Evolutionary conservation across 2,113 vertebrate genomes (phyloP).

Genomic region (Pseudonaja textilis): DNA sequence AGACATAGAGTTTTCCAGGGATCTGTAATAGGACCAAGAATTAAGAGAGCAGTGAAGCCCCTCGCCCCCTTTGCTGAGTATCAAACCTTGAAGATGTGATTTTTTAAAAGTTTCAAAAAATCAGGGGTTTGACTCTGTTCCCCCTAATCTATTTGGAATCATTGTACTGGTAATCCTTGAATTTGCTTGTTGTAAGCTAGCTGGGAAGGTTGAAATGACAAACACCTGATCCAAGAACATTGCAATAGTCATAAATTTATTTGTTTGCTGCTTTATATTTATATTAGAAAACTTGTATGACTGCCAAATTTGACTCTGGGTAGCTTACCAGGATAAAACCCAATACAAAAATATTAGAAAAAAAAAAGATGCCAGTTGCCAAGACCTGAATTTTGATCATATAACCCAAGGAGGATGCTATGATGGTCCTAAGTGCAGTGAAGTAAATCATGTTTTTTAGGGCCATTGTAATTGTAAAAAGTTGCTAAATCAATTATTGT

Average conservation of each 20-base stretch:
- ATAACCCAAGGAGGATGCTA: background rate
- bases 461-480: background rate
- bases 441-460: background rate
- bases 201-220: too few species aligned
- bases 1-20: background rate
- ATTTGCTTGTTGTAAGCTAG: too few species aligned
- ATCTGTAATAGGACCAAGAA: background rate
- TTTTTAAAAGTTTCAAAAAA: background rate
- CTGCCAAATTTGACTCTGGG: background rate
- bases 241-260: background rate
- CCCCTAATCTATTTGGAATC: background rate
- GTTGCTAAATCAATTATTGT: background rate
- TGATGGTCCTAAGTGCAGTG: background rate
- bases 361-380: background rate
- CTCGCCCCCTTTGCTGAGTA: background rate
- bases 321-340: background rate
- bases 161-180: background rate
- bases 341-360: background rate
- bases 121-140: background rate
- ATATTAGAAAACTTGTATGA: background rate
- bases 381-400: background rate
- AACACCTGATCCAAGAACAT: background rate
- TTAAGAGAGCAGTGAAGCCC: background rate
- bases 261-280: background rate
- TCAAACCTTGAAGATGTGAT: background rate